Evolutionary conservation across 1,140 invertebrate genomes (phyloP), one percentile per base, ranked within the genome.

Genomic region (Zophobas atratus): DNA sequence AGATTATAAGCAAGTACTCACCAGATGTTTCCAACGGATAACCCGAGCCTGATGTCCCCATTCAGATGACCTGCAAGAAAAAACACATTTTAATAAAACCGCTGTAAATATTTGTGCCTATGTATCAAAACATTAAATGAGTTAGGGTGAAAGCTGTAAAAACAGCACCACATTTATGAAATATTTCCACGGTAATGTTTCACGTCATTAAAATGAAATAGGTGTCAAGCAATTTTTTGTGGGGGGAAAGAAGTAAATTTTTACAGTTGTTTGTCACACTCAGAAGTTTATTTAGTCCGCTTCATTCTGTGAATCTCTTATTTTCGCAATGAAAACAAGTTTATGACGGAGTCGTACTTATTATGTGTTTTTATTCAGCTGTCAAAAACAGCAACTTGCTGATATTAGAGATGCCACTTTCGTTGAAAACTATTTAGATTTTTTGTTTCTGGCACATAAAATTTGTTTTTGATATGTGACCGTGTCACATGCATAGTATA

Each of bases 191-290:
- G 5, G 39, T 67, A 67, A 67, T 67, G 60, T 67, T 51, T 60
- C 56, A 38, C 38, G 56, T 60, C 60, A 67, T 67, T 67, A 67
- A 67, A 67, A 33, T 43, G 39, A 67, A 43, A 67, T 67, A 43
- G 56, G 56, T 60, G 56, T 35, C 56, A 60, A 60, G 56, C 56
- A 60, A 60, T 60, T 60, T 60, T 60, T 60, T 60, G 56, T 39
- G 33, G 33, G 35, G 36, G 56, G 53, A 55, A 60, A 60, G 43
- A 60, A 60, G 56, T 60, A 35, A 60, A 41, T 67, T 67, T 67
- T 67, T 67, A 43, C 60, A 43, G 60, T 43, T 43, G 38, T 67
- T 43, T 43, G 38, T 43, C 60, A 67, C 39, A 43, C 33, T 36
- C 20, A 43, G 39, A 41, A 67, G 60, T 67, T 67, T 60, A 60